A percentile compares a stretch with the other conserved stretches of the same genome.
phyloP scores from a whole-genome alignment of 2,888 invertebrate genomes.

The Linyphia triangularis region DNA sequence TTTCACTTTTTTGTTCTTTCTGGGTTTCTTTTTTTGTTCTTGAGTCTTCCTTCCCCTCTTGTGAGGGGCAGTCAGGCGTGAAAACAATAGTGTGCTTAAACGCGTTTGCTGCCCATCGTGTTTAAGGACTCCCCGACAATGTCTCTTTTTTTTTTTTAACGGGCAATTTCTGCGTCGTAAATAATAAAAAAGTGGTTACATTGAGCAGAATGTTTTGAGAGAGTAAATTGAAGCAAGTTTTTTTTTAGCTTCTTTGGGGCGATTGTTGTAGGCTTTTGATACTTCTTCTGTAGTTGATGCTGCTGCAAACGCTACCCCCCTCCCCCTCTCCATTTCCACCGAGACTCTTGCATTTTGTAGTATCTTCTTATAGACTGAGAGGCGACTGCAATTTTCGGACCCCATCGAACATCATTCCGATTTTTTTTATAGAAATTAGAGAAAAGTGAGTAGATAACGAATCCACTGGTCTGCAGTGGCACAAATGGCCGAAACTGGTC shows the following conservation, averaged over 20 bases:
- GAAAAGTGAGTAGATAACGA: too few species aligned
- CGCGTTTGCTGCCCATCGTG: neutral
- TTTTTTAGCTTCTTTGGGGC: neutral
- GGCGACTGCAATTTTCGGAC: too few species aligned
- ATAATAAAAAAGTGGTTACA: neutral
- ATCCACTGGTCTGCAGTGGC: too few species aligned
- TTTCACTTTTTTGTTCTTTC: conserved; percentile 31
- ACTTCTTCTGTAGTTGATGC: neutral
- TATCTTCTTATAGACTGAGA: too few species aligned
- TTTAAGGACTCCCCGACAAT: neutral
- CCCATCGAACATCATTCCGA: too few species aligned
- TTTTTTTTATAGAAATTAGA: too few species aligned
- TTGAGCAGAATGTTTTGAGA: neutral
- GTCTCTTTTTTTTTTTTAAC: neutral
- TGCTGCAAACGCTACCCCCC: too few species aligned
- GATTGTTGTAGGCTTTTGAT: neutral
- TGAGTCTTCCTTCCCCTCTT: neutral
- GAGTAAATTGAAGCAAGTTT: neutral
- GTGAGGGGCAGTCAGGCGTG: neutral
- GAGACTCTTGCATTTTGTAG: too few species aligned
- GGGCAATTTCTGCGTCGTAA: neutral
- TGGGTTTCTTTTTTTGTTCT: neutral
- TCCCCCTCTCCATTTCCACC: neutral
- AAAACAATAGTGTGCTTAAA: conserved; percentile 3
- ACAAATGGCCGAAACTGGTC: too few species aligned